Percentiles rank a stretch among this genome's conserved stretches.
phyloP scores from a whole-genome alignment of 2,113 vertebrate species.

The Cettia cetti region DNA sequence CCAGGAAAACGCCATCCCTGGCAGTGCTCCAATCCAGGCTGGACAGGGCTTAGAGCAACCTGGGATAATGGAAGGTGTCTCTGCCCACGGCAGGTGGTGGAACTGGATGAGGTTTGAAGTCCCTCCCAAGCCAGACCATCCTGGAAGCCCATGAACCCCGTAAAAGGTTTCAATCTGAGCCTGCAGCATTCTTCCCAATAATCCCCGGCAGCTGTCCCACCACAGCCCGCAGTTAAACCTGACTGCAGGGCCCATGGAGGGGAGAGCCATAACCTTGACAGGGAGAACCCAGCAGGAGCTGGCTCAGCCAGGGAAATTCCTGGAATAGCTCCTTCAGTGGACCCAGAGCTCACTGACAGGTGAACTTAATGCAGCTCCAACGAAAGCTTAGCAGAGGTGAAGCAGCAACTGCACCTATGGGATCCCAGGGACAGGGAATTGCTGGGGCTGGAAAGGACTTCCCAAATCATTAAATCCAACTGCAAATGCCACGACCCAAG shows the following conservation, averaged over 20 bases:
- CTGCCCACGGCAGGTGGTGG: background rate
- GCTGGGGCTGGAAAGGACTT: accelerated
- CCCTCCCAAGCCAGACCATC: background rate
- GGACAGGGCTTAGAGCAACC: accelerated
- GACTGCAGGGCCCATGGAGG: background rate
- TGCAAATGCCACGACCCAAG: background rate
- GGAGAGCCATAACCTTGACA: background rate
- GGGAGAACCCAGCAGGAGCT: background rate
- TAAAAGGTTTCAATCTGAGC: background rate
- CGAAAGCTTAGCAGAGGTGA: background rate
- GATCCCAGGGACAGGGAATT: background rate
- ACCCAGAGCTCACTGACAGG: background rate
- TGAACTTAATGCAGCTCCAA: background rate
- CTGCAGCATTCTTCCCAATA: conserved; percentile 3
- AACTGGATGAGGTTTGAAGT: background rate
- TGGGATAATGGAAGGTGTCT: background rate
- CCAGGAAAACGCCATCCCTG: background rate
- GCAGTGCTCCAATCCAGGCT: background rate
- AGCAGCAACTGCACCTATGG: background rate
- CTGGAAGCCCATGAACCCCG: background rate
- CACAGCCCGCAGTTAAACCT: background rate
- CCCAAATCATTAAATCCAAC: accelerated
- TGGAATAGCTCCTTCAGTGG: background rate
- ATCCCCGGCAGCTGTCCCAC: background rate
- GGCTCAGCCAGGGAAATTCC: background rate